Base-by-base conservation (phyloP, 1,140 invertebrate species). In the Zophobas morio region DNA sequence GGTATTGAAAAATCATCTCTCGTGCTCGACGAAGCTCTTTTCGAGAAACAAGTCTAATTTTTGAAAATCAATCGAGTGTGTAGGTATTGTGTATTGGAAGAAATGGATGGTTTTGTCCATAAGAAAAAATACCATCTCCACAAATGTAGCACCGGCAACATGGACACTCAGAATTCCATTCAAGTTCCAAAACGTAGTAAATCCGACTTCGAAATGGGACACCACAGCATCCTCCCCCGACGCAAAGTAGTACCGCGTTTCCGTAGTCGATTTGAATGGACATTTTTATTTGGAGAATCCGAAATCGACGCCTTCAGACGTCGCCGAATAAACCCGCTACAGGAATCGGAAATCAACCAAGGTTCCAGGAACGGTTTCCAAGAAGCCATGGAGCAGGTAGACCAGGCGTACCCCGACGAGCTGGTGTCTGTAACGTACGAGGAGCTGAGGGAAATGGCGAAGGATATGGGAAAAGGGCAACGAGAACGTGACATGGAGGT, bases 341-440 rank as follows among this genome's bases (percentile, higher is more conserved):
- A 96, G 54, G 96, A 98, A 87, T 98, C 98, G 6, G 98, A 99
- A 90, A 91, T 96, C 0, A 97, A 97, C 83, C 94, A 95, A 86
- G 97, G 98, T 76, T 94, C 98, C 60, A 89, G 96, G 84, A 99
- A 99, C 91, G 99, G 99, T 88, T 99, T 99, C 84, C 96, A 99
- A 92, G 96, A 97, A 88, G 98, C 98, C 57, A 94, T 99, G 94
- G 98, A 99, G 79, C 93, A 97, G 89, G 97, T 99, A 0, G 98
- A 99, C 88, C 93, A 98, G 88, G 96, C 96, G 34, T 99, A 98
- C 87, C 87, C 99, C 76, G 93, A 98, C 88, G 96, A 99, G 89
- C 92, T 98, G 82, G 94, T 96, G 82, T 91, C 91, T 3, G 91
- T 95, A 1, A 96, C 92, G 6, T 95, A 96, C 87, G 96, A 99